Evolutionary conservation across 2,888 invertebrate genomes (phyloP), one percentile per base, ranked within the genome.

Genomic region (Clunio marinus): DNA sequence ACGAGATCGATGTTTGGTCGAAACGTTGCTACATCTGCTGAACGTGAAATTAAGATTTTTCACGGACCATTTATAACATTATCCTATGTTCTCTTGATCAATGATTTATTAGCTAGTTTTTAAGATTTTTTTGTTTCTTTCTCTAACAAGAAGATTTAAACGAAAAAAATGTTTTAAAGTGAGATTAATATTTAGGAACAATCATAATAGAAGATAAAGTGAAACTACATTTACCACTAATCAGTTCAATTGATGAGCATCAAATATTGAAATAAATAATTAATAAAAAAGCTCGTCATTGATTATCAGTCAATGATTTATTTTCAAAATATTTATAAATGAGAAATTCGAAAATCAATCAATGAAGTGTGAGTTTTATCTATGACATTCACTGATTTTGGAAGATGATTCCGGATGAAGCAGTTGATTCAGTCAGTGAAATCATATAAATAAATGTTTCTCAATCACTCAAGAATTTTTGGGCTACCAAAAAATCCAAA

Each of bases 31-130:
- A 66, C 66, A 66, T 66, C 66, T 66, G 66, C 66, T 46, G 32
- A 55, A 66, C 55, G 66, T 66, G 66, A 66, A 66, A 66, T 66
- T 35, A 55, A 10, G 22, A 66, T 66, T 66, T 51, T 66, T 51
- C 66, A 66, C 55, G 66, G 66, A 66, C 66, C 66, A 66, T 68
- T 66, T 66, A 55, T 66, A 66, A 66, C 55, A 66, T 66, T 68
- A 58, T 68, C 37, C 51, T 32, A 35, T 35, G 37, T 60, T 60
- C n/a, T 66, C 68, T 68, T 68, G 24, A 58, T 68, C 68, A 68
- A 51, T 68, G 58, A 58, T 68, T 68, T 68, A 57, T 68, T 58
- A 28, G 66, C 32, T 27, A 32, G 66, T 51, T 51, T n/a, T 25
- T 22, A 4, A 17, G 45, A 28, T 25, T 45, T 37, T n/a, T 17